These are phyloP conservation scores for Heliothis subflexa DNA, from an alignment of 1,140 invertebrate genomes.

Conservation along the genomic window DNA sequence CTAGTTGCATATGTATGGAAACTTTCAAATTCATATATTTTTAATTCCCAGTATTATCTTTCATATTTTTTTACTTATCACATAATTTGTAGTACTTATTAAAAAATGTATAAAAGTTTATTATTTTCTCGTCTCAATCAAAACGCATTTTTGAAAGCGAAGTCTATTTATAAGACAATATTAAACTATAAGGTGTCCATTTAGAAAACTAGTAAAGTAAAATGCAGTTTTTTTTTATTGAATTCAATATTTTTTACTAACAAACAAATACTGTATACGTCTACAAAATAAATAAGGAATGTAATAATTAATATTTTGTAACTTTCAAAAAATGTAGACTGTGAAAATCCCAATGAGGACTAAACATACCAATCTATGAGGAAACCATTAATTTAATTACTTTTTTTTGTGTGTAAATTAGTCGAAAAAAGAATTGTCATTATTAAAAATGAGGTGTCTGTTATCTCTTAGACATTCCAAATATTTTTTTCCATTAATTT, in stretches of 20 bases:
- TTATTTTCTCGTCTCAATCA: background rate
- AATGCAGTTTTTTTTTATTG: background rate
- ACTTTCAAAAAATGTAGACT: too few relatives aligned
- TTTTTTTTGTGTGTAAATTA: too few relatives aligned
- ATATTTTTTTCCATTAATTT: background rate
- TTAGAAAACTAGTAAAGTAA: background rate
- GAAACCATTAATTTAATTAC: too few relatives aligned
- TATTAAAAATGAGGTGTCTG: background rate
- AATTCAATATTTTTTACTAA: background rate
- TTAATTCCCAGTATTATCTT: too few relatives aligned
- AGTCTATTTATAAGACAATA: constrained; percentile 19
- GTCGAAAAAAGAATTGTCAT: background rate
- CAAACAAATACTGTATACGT: background rate
- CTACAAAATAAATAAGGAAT: background rate
- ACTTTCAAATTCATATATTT: too few relatives aligned
- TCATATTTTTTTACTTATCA: too few relatives aligned
- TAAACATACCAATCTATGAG: too few relatives aligned
- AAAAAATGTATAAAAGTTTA: background rate
- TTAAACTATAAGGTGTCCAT: background rate
- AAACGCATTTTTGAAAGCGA: background rate
- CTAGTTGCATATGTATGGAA: too few relatives aligned
- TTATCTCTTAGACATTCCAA: constrained; percentile 3
- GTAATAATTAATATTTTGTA: too few relatives aligned
- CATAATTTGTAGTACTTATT: too few relatives aligned
- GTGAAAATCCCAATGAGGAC: too few relatives aligned